These are phyloP conservation scores for Uria aalge DNA, from an alignment of 2,113 vertebrate species.

Conservation along the genomic window DNA sequence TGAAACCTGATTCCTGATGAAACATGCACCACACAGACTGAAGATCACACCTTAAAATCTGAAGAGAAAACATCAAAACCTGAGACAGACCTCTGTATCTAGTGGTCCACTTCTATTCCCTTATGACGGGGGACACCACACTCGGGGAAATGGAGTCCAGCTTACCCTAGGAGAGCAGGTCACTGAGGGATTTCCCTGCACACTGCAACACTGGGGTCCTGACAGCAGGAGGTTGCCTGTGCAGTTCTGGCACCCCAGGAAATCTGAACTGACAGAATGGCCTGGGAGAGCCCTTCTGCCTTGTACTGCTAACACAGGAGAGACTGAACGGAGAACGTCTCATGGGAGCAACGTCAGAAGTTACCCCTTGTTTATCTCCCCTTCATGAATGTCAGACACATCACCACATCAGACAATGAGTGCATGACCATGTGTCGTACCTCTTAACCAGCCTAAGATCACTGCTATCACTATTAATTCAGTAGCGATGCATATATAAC, in stretches of 20 bases:
- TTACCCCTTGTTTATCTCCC: not conserved
- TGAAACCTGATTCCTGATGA: not conserved
- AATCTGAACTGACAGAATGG: not conserved
- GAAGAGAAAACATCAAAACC: not conserved
- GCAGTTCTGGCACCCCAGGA: not conserved
- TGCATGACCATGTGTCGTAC: rapidly evolving
- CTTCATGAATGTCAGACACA: not conserved
- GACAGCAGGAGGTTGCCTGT: not conserved
- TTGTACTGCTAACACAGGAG: not conserved
- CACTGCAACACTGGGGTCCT: not conserved
- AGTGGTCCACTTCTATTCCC: not conserved
- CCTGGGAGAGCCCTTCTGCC: not conserved
- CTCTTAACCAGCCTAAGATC: not conserved
- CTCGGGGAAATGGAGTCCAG: not conserved
- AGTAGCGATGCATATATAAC: not conserved
- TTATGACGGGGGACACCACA: not conserved
- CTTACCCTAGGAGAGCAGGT: not conserved
- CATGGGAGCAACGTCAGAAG: not conserved
- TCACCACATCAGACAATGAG: not conserved
- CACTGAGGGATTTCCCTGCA: not conserved
- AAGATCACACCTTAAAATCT: not conserved
- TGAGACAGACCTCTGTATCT: not conserved
- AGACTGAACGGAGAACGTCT: not conserved
- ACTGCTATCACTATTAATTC: not conserved
- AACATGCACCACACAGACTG: not conserved